Percentiles rank a stretch among this genome's conserved stretches.
phyloP scores from a whole-genome alignment of 2,113 vertebrate genomes.

The Argyrosomus japonicus region DNA sequence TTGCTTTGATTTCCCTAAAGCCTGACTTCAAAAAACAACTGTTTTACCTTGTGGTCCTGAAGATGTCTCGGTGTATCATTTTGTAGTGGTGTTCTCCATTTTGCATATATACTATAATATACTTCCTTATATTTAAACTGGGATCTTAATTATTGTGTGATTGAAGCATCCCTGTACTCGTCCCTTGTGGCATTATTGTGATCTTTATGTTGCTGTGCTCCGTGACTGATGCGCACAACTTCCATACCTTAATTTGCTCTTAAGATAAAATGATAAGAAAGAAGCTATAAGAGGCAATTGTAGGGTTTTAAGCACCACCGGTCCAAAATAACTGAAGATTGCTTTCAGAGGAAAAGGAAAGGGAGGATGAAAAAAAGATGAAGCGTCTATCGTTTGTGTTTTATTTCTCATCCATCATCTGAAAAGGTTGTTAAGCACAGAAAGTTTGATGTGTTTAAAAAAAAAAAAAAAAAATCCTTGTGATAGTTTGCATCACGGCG shows the following conservation, averaged over 20 bases:
- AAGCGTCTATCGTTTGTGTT: not conserved
- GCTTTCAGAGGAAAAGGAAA: not conserved
- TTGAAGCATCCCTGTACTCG: not conserved
- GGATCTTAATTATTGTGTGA: not conserved
- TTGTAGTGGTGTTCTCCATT: not conserved
- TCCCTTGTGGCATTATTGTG: not conserved
- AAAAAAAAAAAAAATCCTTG: not conserved
- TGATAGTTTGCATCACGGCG: not conserved
- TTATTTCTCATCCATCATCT: not conserved
- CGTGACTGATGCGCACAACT: not conserved
- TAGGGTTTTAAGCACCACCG: not conserved
- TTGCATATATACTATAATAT: not conserved
- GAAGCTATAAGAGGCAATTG: not conserved
- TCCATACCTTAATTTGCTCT: not conserved
- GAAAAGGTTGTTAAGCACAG: not conserved
- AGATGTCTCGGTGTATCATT: not conserved
- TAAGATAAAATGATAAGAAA: not conserved
- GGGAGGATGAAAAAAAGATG: not conserved
- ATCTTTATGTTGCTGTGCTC: not conserved
- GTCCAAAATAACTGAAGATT: not conserved
- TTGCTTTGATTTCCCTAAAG: conserved; percentile 80
- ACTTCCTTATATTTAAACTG: not conserved
- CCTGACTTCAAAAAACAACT: conserved; percentile 64
- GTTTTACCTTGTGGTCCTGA: conserved; percentile 35
- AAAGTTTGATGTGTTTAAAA: conserved; percentile 12